Percentiles rank a stretch among this genome's conserved stretches.
Evolutionary conservation across 2,113 vertebrate genomes (phyloP).

Genomic region (Carettochelys insculpta): DNA sequence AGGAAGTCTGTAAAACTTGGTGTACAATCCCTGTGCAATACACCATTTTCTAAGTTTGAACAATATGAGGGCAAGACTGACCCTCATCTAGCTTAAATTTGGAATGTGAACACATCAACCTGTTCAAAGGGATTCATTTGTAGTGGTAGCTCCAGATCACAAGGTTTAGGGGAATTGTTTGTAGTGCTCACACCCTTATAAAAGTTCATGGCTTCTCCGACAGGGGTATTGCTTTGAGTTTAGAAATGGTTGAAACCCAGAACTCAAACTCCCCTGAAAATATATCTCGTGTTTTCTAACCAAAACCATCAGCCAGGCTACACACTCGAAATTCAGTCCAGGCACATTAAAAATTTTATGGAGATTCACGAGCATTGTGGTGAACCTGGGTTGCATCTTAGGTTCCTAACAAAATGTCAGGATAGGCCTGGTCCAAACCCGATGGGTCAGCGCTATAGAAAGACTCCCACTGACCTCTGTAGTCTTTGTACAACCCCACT

Average conservation of each 20-base stretch:
- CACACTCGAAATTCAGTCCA: neutral
- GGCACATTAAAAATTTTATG: neutral
- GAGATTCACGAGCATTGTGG: neutral
- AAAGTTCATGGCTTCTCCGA: neutral
- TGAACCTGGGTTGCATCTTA: neutral
- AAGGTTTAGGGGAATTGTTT: neutral
- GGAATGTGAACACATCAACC: neutral
- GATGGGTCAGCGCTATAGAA: rapidly evolving
- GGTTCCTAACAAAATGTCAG: neutral
- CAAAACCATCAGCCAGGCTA: neutral
- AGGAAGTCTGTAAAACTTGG: neutral
- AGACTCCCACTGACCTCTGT: neutral
- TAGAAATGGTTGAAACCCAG: neutral
- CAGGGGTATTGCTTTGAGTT: neutral
- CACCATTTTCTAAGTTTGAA: neutral
- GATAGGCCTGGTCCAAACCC: neutral
- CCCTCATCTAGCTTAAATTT: neutral
- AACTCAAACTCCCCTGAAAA: neutral
- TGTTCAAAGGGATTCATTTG: slow-evolving; percentile 37
- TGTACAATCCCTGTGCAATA: neutral
- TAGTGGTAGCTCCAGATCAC: neutral
- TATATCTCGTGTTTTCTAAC: slow-evolving; percentile 9
- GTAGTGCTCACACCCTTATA: neutral
- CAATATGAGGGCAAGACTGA: neutral
- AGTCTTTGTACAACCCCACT: neutral